A percentile compares a stretch with the other conserved stretches of the same genome.
phyloP scores from a whole-genome alignment of 2,888 invertebrate species.

The Periphyllus acericola region DNA sequence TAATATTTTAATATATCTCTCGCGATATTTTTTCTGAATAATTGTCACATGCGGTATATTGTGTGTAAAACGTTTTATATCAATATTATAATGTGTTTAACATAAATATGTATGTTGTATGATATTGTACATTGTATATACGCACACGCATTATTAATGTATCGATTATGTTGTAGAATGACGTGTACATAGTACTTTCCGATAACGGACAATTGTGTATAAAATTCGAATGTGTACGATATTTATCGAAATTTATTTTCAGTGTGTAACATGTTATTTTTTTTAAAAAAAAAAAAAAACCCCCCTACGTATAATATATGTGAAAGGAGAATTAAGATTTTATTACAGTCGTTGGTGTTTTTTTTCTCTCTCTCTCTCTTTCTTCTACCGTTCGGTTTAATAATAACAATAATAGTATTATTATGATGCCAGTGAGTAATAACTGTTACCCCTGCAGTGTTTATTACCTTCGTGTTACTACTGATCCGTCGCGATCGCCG shows the following conservation, averaged over 20 bases:
- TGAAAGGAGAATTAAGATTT: constrained; percentile 15
- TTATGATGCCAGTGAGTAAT: background rate
- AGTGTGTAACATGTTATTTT: constrained; percentile 54
- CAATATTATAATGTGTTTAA: no score
- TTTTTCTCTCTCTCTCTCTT: no score
- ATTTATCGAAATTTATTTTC: constrained; percentile 53
- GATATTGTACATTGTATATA: background rate
- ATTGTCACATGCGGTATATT: constrained; percentile 19
- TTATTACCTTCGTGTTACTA: background rate
- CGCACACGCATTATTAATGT: background rate
- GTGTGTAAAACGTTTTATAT: background rate
- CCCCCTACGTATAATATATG: constrained; percentile 27
- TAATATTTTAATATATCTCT: background rate
- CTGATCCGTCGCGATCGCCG: background rate
- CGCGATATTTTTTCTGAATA: constrained; percentile 40
- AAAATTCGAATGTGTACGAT: constrained; percentile 22
- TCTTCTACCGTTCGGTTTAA: no score
- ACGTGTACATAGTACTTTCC: background rate
- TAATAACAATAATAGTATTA: no score
- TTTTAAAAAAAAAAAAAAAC: constrained; percentile 15
- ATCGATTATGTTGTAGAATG: background rate
- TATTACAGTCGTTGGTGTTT: background rate
- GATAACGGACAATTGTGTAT: constrained; percentile 4
- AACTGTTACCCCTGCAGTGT: background rate
- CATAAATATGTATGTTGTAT: background rate